These are phyloP conservation scores for Conus canariensis DNA, from an alignment of 2,888 invertebrate species.

Conservation along the genomic window DNA sequence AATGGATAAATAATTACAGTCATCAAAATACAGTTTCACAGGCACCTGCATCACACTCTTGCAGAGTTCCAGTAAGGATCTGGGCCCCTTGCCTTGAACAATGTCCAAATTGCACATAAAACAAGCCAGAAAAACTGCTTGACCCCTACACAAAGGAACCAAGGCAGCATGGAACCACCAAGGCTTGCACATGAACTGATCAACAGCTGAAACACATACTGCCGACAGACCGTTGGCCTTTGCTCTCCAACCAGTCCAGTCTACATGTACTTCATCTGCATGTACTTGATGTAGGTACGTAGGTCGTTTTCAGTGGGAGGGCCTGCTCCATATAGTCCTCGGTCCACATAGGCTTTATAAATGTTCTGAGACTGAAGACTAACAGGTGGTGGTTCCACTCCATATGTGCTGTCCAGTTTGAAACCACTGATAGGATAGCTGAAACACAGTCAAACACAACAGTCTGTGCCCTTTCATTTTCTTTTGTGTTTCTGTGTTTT, in stretches of 20 bases:
- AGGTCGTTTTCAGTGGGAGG: constrained; percentile 70
- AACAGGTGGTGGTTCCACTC: constrained; percentile 86
- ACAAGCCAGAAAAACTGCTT: too few species aligned
- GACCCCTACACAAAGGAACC: too few species aligned
- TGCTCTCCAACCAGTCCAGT: not conserved
- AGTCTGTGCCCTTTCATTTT: not conserved
- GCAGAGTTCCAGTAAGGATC: too few species aligned
- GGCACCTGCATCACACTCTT: too few species aligned
- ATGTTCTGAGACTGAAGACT: constrained; percentile 83
- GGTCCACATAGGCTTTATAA: constrained; percentile 85
- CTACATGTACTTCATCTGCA: constrained; percentile 57
- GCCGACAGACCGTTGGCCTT: too few species aligned
- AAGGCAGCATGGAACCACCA: too few species aligned
- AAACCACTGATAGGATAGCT: constrained; percentile 84
- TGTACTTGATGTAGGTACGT: constrained; percentile 58
- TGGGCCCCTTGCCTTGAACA: too few species aligned
- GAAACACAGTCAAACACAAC: constrained; percentile 14
- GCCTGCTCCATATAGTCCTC: constrained; percentile 81
- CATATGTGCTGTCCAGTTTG: constrained; percentile 83
- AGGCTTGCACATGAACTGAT: too few species aligned
- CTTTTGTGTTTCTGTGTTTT: not conserved
- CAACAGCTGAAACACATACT: too few species aligned
- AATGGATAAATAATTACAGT: too few species aligned
- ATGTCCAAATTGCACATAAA: too few species aligned
- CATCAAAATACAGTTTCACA: too few species aligned